Evolutionary conservation across 2,888 invertebrate species (phyloP).

Genomic region (Leptopterna dolabrata): DNA sequence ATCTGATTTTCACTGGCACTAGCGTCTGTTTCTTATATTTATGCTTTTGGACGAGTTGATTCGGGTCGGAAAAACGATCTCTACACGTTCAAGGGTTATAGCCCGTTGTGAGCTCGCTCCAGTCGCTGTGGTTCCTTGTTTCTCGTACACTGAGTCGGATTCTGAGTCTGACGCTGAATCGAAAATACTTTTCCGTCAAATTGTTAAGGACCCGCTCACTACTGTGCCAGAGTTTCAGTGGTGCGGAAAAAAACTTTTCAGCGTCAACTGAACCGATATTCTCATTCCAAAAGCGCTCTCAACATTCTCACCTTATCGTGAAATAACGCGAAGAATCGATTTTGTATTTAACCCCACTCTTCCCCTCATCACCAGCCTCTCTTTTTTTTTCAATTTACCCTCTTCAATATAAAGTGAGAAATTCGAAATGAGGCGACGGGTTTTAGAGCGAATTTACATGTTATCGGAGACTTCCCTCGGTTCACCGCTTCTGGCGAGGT

Average conservation of each 20-base stretch:
- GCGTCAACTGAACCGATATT: background rate
- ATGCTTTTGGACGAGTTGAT: too few relatives aligned
- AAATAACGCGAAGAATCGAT: background rate
- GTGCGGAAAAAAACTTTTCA: background rate
- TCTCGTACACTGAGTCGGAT: too few relatives aligned
- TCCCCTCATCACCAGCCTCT: background rate
- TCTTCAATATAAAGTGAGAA: conserved; percentile 3
- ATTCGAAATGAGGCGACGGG: conserved; percentile 7
- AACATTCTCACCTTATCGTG: background rate
- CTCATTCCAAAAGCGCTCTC: background rate
- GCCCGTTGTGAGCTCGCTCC: too few relatives aligned
- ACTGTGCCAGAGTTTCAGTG: background rate
- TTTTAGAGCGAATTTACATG: background rate
- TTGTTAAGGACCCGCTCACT: background rate
- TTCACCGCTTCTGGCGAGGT: background rate
- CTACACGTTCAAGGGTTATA: too few relatives aligned
- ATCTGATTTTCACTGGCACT: too few relatives aligned
- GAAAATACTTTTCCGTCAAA: background rate
- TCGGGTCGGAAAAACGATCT: too few relatives aligned
- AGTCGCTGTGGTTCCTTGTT: too few relatives aligned
- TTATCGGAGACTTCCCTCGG: background rate
- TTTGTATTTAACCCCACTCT: background rate
- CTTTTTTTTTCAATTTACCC: background rate
- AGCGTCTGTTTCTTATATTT: too few relatives aligned
- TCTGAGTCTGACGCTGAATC: background rate